phyloP scores from a whole-genome alignment of 2,113 vertebrate genomes.

The Terrapene triunguis region DNA sequence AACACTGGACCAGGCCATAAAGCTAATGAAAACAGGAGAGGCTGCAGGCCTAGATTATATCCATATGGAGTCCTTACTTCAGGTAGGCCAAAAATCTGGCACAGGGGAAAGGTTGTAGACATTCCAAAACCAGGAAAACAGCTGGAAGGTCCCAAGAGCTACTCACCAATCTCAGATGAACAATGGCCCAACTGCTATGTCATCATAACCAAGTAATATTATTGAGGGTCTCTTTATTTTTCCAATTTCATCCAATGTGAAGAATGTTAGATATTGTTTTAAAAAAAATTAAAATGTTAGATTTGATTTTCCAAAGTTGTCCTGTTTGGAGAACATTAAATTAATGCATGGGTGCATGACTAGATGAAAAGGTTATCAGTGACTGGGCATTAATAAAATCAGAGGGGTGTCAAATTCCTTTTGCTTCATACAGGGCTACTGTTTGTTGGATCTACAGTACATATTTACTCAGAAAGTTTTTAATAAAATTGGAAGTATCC shows the following conservation, averaged over 20 bases:
- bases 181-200: too few relatives aligned
- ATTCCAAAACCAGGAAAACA: too few relatives aligned
- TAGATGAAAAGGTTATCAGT: not conserved
- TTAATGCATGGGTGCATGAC: not conserved
- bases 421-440: not conserved
- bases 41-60: not conserved
- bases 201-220: not conserved
- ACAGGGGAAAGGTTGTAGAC: too few relatives aligned
- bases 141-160: too few relatives aligned
- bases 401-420: conserved; percentile 2
- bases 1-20: not conserved
- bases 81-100: too few relatives aligned
- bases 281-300: too few relatives aligned
- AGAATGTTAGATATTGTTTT: too few relatives aligned
- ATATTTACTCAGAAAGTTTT: not conserved
- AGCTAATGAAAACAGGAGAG: not conserved
- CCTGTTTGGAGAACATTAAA: not conserved
- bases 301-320: too few relatives aligned
- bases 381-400: conserved; percentile 30
- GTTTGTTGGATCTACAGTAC: not conserved
- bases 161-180: too few relatives aligned
- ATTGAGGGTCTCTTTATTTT: not conserved
- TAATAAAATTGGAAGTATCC: not conserved
- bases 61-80: not conserved
- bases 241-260: not conserved